phyloP scores from a whole-genome alignment of 2,888 invertebrate genomes.

The Formica aserva region DNA sequence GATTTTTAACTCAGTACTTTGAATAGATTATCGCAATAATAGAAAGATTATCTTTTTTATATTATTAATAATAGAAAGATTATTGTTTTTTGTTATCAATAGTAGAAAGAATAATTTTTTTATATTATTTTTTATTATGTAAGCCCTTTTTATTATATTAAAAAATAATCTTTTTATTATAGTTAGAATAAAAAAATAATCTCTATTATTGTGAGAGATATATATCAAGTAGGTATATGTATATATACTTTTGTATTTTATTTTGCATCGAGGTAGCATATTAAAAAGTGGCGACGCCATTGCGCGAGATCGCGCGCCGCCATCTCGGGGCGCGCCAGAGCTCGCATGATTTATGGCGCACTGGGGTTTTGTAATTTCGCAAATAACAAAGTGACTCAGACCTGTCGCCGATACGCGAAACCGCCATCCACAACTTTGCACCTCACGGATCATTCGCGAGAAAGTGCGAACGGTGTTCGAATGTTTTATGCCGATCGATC shows the following conservation, averaged over 20 bases:
- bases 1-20: neutral
- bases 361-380: slow-evolving; percentile 41
- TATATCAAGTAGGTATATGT: too few species aligned
- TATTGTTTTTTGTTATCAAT: neutral
- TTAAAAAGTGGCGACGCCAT: slow-evolving; percentile 31
- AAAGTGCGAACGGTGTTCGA: neutral
- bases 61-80: neutral
- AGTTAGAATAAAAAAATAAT: too few species aligned
- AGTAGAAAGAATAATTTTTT: too few species aligned
- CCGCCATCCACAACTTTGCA: neutral
- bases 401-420: neutral
- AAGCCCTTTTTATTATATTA: too few species aligned
- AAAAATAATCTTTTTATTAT: too few species aligned
- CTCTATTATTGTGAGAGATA: too few species aligned
- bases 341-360: slow-evolving; percentile 51
- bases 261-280: neutral
- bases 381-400: slow-evolving; percentile 38
- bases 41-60: neutral
- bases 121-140: too few species aligned
- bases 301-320: slow-evolving; percentile 34
- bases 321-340: slow-evolving; percentile 34
- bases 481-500: neutral
- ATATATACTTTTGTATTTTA: neutral
- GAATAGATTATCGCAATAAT: neutral
- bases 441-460: neutral